Evolutionary conservation across 2,797 vertebrate genomes (phyloP).

Genomic region (Calcarius lapponicus): DNA sequence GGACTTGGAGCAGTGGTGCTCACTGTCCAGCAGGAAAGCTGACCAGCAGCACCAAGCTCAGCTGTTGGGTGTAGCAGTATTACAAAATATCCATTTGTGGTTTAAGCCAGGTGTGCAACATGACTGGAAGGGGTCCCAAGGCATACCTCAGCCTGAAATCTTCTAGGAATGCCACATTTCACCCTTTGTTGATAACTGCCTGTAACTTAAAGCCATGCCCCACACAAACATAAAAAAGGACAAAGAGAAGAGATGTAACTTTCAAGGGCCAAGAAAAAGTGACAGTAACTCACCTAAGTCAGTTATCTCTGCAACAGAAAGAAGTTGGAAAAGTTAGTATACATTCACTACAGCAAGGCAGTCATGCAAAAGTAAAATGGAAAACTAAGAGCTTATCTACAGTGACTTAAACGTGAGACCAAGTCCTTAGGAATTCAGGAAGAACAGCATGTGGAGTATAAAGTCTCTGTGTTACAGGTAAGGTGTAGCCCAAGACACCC

Average conservation of each 20-base stretch:
- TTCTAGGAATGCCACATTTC: neutral
- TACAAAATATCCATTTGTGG: fast-evolving
- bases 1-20: neutral
- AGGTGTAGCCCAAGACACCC: neutral
- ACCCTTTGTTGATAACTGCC: neutral
- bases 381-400: neutral
- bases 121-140: neutral
- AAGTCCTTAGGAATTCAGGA: neutral
- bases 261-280: neutral
- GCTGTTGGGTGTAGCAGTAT: neutral
- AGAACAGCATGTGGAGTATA: neutral
- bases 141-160: neutral
- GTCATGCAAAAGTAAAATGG: neutral
- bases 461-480: neutral
- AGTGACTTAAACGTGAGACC: neutral
- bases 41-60: neutral
- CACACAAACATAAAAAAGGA: neutral
- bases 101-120: neutral
- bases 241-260: neutral
- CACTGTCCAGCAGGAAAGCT: neutral
- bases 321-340: slow-evolving; percentile 65
- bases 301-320: slow-evolving; percentile 82
- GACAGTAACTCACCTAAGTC: slow-evolving; percentile 81
- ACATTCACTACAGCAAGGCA: slow-evolving; percentile 36
- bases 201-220: neutral